Evolutionary conservation across 2,113 vertebrate species (phyloP), one percentile per base, ranked within the genome.

Genomic region (Salvator merianae): DNA sequence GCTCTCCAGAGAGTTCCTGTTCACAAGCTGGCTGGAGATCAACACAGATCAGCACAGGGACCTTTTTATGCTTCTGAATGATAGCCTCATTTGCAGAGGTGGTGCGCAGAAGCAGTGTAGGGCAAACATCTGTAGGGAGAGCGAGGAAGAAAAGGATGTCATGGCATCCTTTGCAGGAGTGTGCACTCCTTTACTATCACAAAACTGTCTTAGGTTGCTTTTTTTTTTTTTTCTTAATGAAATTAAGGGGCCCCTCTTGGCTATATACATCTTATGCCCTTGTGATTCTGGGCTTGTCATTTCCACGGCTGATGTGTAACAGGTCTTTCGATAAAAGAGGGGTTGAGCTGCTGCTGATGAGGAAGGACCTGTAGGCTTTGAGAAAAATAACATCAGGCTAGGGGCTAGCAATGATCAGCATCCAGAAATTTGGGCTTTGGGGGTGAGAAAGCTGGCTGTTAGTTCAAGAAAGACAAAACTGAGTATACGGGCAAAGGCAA

Each of bases 141-240:
- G 0, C 0, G 16, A 16, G 5, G 70, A 20, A 59, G 68, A 0
- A 18, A 24, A 12, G 50, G 36, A 36, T 59, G 53, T 59, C 32
- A 34, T 28, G 50, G 9, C 71, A 12, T 1, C 4, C 32, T n/a
- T 53, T 24, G 12, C 0, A 30, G 1, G 62, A 40, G 38, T 0
- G 0, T 71, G 34, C 38, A 32, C 63, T 22, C 0, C 18, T 6
- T 1, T 0, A 0, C 84, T 0, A 53, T 79, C 32, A 55, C 32
- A 36, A 40, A 0, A 0, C 1, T 34, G 16, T 1, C n/a, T 9
- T 4, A 10, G 7, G 22, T 5, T 5, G 0, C 18, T 26, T 8
- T 4, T 13, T n/a, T 68, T n/a, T 74, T 53, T 53, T 53, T 53
- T 53, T 2, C 7, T 71, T 74, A 38, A 63, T 59, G 59, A 32